Conservation (phyloP, 2,797 vertebrate species). For the Hapalemur alaotrensis region DNA sequence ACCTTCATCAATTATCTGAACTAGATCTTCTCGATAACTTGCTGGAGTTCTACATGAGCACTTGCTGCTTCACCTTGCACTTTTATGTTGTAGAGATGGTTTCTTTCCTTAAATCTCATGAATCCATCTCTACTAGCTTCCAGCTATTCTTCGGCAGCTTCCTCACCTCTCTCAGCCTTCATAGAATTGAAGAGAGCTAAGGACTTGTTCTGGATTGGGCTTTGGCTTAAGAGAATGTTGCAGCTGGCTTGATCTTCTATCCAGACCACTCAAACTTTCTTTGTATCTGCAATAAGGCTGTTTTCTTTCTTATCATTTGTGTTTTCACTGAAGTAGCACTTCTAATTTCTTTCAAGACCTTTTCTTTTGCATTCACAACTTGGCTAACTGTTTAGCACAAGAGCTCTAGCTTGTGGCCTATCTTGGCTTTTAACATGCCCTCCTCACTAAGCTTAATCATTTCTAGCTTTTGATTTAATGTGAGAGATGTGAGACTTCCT, state of each 20-base stretch:
- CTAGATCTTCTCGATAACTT: background rate
- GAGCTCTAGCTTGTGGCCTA: background rate
- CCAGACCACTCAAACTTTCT: background rate
- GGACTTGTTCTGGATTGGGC: background rate
- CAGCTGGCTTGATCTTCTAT: background rate
- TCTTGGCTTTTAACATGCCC: background rate
- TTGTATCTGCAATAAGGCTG: background rate
- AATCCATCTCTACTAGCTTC: background rate
- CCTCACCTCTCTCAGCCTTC: background rate
- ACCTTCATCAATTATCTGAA: background rate
- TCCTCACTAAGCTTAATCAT: background rate
- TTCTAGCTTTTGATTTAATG: background rate
- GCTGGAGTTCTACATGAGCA: background rate
- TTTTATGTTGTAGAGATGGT: background rate
- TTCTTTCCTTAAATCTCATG: background rate
- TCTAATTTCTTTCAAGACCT: background rate
- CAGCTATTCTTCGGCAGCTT: background rate
- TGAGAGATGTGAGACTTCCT: background rate
- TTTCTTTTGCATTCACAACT: background rate
- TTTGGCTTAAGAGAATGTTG: background rate
- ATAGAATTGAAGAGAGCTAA: background rate
- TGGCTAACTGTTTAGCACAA: background rate
- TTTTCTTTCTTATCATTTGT: background rate
- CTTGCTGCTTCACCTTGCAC: background rate
- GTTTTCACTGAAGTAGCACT: background rate